phyloP scores from a whole-genome alignment of 2,797 vertebrate genomes.

The Garrulus glandarius region DNA sequence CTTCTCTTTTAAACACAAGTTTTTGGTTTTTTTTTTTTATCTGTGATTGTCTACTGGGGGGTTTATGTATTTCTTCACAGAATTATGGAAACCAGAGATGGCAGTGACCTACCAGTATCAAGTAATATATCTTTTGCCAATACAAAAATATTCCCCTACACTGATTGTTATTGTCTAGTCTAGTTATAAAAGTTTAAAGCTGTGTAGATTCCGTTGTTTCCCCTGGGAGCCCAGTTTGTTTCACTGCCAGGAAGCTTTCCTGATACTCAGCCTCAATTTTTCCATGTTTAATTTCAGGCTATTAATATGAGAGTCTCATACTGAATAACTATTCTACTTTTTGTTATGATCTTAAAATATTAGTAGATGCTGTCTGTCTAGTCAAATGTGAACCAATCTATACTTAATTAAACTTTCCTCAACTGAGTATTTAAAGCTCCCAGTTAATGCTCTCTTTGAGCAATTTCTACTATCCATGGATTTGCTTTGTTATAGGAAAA shows the following conservation, averaged over 20 bases:
- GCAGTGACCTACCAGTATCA: background rate
- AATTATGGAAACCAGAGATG: background rate
- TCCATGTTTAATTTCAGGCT: conserved; percentile 65
- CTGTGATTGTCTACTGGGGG: background rate
- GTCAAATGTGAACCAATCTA: background rate
- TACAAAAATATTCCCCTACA: conserved; percentile 24
- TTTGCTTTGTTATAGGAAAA: background rate
- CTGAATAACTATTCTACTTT: background rate
- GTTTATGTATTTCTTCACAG: background rate
- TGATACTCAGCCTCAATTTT: conserved; percentile 57
- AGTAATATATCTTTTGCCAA: background rate
- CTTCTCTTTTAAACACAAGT: background rate
- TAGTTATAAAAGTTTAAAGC: conserved; percentile 48
- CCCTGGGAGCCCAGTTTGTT: conserved; percentile 46
- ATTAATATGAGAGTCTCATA: conserved; percentile 37
- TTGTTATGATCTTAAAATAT: conserved; percentile 14
- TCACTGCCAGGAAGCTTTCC: conserved; percentile 60
- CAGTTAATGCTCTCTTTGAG: background rate
- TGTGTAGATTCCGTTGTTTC: conserved; percentile 56
- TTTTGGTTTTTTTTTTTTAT: too few relatives aligned
- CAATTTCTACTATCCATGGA: background rate
- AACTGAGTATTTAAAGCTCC: background rate
- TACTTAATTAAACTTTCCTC: background rate
- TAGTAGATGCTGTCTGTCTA: conserved; percentile 1
- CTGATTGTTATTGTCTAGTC: conserved; percentile 62